Conservation (phyloP, 2,797 vertebrate species). For the Pangasius djambal region DNA sequence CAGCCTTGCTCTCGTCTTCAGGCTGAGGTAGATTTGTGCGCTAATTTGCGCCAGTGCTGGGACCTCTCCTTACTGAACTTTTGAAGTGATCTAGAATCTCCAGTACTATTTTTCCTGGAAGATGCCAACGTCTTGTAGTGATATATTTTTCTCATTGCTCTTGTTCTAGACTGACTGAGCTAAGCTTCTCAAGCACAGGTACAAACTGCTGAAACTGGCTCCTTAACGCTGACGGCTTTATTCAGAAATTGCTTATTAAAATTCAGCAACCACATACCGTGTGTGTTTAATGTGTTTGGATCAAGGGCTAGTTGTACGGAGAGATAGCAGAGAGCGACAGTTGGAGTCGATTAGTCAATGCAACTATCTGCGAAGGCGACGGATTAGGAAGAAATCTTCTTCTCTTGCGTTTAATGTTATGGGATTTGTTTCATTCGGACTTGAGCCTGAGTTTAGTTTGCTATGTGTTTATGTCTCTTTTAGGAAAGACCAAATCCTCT, state of each 20-base stretch:
- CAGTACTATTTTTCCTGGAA: neutral
- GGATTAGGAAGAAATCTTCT: neutral
- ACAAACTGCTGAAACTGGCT: neutral
- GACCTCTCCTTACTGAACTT: slow-evolving; percentile 17
- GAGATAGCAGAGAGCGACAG: neutral
- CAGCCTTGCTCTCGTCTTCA: neutral
- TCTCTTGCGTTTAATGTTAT: neutral
- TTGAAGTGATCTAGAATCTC: neutral
- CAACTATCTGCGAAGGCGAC: neutral
- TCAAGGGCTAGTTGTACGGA: no score
- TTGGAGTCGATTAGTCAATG: neutral
- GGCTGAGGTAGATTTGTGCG: slow-evolving; percentile 8
- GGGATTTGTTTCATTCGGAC: neutral
- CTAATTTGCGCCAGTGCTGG: neutral
- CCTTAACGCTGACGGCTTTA: neutral
- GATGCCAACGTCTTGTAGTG: slow-evolving; percentile 3
- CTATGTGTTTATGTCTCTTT: neutral
- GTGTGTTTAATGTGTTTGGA: neutral
- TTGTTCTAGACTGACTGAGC: neutral
- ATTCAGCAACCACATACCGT: neutral
- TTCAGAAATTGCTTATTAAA: neutral
- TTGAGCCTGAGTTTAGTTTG: slow-evolving; percentile 2
- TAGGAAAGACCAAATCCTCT: neutral
- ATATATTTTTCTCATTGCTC: slow-evolving; percentile 30
- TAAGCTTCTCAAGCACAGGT: neutral